Evolutionary conservation across 2,797 vertebrate genomes (phyloP), one percentile per base, ranked within the genome.

Genomic region (Sebastes umbrosus): DNA sequence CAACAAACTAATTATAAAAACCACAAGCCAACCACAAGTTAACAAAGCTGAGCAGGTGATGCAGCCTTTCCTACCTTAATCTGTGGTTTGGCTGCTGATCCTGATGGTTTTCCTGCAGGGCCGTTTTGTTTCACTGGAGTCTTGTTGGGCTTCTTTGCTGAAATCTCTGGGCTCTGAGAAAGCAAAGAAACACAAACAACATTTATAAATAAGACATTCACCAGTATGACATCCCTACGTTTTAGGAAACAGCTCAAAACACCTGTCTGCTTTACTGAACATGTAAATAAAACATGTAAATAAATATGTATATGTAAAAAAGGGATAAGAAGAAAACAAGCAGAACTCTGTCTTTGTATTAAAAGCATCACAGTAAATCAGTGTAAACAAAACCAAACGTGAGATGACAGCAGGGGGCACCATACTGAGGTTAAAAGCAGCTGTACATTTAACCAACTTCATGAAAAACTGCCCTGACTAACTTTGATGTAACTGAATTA

Each of bases 61-160:
- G 10, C 16, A 68, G 58, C 7, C 22, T 74, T 46, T 60, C 74
- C 29, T 93, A 95, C 96, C 95, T 95, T 94, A 6, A 65, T 82
- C 79, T 93, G 92, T 13, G 89, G 84, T 87, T 94, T 95, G 50
- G 60, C 83, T 0, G 80, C 73, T 24, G 93, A 92, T 69, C 87
- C 90, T 3, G 92, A 94, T 10, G 93, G 69, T 85, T 94, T 96
- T 58, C 91, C 94, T 34, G 91, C 73, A 2, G 95, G 93, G 68
- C 94, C 93, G 6, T 96, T 96, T 74, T 91, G 93, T 84, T 95
- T 96, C 29, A 89, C 85, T 0, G 90, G 86, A 20, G 84, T 91
- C 82, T 95, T 95, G 91, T 92, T 94, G 77, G 88, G 59, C 76
- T 93, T 96, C 86, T 95, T 94, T 8, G 34, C 50, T 6, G 81